Evolutionary conservation across 1,140 invertebrate species (phyloP), one percentile per base, ranked within the genome.

Genomic region (Microplitis mediator): DNA sequence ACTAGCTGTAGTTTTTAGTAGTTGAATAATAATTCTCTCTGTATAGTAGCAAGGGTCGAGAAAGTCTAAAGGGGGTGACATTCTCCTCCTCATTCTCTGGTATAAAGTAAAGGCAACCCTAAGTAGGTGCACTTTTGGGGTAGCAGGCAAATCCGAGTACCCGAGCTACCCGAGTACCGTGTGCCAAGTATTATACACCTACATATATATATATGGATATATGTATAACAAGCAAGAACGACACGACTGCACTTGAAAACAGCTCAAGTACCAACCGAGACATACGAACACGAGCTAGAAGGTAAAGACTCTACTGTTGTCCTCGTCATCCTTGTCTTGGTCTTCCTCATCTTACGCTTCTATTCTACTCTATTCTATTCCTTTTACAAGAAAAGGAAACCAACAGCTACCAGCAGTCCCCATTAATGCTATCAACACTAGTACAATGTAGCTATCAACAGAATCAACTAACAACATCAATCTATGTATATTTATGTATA

Each of bases 181-280:
- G 11, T 11, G 5, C 11, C 8, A 45, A 45, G 11, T 45, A 45
- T 11, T 45, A 45, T 45, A 45, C 39, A 45, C 39, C 39, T 11
- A 45, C 11, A 45, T 0, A 45, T 5, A 11, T 11, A 9, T 3
- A 11, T 11, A 39, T 8, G 9, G 3, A 39, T 39, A 39, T 5
- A 4, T 8, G 36, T n/a, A 23, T 23, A 23, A 23, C 23, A 8
- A 45, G 39, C 39, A 45, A 45, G 11, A 45, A 2, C 39, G 39
- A 45, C 39, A 76, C 73, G 73, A 77, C 78, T 80, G 74, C 74
- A 72, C 78, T 80, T 75, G 66, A 78, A 74, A 69, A 69, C 39
- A 45, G 11, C 69, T 83, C 79, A 74, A 83, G 82, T 81, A 65
- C 71, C 74, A 56, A 74, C 71, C 74, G 79, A 83, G 80, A 83